phyloP scores from a whole-genome alignment of 2,113 vertebrate species.

The Oceanites oceanicus region DNA sequence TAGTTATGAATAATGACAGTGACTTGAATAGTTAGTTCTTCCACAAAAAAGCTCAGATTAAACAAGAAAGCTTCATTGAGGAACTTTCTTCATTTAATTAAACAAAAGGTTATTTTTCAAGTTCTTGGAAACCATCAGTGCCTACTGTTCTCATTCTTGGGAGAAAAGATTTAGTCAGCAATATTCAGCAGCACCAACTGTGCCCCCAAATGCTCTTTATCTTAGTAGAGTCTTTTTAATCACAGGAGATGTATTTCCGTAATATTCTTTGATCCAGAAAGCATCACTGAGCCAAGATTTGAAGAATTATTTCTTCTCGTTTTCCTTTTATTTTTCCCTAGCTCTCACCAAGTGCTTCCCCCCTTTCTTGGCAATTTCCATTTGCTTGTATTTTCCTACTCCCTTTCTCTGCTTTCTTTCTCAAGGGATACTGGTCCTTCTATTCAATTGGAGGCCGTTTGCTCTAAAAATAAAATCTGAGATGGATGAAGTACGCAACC shows the following conservation, averaged over 20 bases:
- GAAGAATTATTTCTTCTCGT: neutral
- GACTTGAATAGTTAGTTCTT: neutral
- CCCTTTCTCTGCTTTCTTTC: neutral
- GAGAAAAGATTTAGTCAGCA: neutral
- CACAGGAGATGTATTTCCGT: neutral
- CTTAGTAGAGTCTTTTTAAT: neutral
- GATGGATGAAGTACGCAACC: neutral
- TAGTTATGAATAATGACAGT: neutral
- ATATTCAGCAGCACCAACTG: neutral
- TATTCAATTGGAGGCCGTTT: neutral
- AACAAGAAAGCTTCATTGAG: neutral
- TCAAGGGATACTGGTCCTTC: neutral
- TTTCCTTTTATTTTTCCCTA: neutral
- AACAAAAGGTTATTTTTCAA: neutral
- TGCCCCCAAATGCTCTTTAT: neutral
- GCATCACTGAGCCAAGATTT: neutral
- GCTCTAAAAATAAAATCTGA: neutral
- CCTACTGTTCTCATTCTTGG: neutral
- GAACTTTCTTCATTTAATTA: neutral
- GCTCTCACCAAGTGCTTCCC: neutral
- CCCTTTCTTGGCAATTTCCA: neutral
- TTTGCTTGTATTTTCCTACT: neutral
- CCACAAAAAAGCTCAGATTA: neutral
- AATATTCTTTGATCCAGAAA: neutral
- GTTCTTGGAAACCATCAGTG: neutral